These are phyloP conservation scores for Henricia sp. DNA, from an alignment of 53 echinoderm and acorn worm species.

Conservation along the genomic window DNA sequence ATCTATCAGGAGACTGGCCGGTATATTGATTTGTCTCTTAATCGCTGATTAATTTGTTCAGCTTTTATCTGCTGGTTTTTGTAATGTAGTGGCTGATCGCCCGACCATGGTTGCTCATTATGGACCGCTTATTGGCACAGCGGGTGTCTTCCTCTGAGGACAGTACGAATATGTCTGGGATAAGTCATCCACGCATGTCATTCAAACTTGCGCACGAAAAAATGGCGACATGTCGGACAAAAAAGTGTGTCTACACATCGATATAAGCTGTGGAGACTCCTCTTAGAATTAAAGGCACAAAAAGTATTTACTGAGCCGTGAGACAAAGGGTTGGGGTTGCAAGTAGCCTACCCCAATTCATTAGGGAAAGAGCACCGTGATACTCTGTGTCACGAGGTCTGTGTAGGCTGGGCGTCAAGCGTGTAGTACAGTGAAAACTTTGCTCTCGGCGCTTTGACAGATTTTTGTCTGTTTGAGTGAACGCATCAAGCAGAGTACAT, in stretches of 20 bases:
- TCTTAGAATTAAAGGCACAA: not conserved
- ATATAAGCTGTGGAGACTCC: not conserved
- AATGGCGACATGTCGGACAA: not conserved
- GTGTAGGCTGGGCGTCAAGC: slow-evolving; percentile 33
- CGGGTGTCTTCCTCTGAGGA: not conserved
- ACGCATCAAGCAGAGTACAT: not conserved
- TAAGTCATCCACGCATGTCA: slow-evolving; percentile 29
- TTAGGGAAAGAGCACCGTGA: not conserved
- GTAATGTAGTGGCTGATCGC: slow-evolving; percentile 20
- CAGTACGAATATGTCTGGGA: slow-evolving; percentile 9
- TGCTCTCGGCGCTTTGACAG: slow-evolving; percentile 32
- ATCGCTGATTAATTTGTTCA: too few species aligned
- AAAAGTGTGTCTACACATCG: not conserved
- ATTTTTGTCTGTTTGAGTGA: not conserved
- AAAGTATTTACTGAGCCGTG: not conserved
- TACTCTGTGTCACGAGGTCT: slow-evolving; percentile 1
- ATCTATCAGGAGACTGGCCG: not conserved
- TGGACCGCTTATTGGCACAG: slow-evolving; percentile 17
- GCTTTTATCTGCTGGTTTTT: slow-evolving; percentile 3
- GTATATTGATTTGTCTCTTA: slow-evolving; percentile 48
- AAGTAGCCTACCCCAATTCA: not conserved
- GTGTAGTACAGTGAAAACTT: slow-evolving; percentile 41
- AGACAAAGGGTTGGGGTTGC: not conserved
- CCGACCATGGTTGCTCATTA: slow-evolving; percentile 17
- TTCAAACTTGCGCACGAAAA: not conserved